Conservation (phyloP, 2,113 vertebrate genomes). For the Ceyx melanurus region DNA sequence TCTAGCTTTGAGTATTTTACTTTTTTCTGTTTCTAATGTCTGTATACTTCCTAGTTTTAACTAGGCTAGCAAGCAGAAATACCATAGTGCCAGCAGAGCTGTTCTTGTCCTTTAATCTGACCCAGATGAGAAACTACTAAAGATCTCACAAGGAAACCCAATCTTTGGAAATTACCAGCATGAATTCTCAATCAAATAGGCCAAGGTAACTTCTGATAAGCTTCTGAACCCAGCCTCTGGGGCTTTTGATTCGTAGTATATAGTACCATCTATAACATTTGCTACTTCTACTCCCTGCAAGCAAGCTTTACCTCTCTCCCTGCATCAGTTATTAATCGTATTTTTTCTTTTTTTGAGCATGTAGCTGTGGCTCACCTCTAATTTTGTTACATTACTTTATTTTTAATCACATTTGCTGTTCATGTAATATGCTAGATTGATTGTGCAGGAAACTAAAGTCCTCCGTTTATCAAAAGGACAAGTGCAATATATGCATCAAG, state of each 20-base stretch:
- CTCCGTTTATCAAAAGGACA: not conserved
- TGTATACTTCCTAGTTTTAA: slow-evolving; percentile 32
- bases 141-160: slow-evolving; percentile 55
- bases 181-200: slow-evolving; percentile 62
- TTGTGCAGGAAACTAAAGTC: not conserved
- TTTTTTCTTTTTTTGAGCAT: slow-evolving; percentile 14
- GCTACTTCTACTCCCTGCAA: slow-evolving; percentile 29
- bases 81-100: slow-evolving; percentile 22
- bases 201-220: slow-evolving; percentile 49
- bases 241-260: slow-evolving; percentile 27
- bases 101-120: slow-evolving; percentile 56
- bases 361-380: slow-evolving; percentile 2
- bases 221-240: slow-evolving; percentile 40
- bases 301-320: slow-evolving; percentile 29
- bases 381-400: slow-evolving; percentile 6
- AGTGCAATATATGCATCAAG: not conserved
- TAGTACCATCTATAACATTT: slow-evolving; percentile 40
- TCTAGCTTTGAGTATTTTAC: not conserved
- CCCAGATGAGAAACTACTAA: slow-evolving; percentile 27
- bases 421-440: not conserved
- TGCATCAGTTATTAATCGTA: slow-evolving; percentile 34
- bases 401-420: slow-evolving; percentile 22
- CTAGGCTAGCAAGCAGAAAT: slow-evolving; percentile 31
- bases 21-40: not conserved
- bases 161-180: slow-evolving; percentile 63